Percentiles rank a stretch among this genome's conserved stretches.
Evolutionary conservation across 2,888 invertebrate genomes (phyloP).

Genomic region (Brassicogethes aeneus): DNA sequence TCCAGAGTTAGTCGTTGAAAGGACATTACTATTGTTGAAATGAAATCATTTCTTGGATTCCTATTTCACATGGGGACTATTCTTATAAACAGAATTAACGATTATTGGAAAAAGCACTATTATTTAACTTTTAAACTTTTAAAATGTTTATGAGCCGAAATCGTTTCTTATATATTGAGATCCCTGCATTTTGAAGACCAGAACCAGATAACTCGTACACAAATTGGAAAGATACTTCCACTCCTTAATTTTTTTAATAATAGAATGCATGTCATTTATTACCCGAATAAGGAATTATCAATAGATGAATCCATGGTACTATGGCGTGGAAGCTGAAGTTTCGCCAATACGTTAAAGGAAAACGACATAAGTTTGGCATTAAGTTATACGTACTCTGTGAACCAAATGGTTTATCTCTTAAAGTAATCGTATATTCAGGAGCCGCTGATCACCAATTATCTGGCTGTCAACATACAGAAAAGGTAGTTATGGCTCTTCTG

Average conservation of each 20-base stretch:
- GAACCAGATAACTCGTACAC: slow-evolving; percentile 18
- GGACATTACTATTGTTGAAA: slow-evolving; percentile 20
- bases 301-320: slow-evolving; percentile 20
- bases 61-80: slow-evolving; percentile 34
- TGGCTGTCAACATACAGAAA: background rate
- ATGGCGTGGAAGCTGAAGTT: slow-evolving; percentile 25
- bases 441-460: background rate
- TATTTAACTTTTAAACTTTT: slow-evolving; percentile 29
- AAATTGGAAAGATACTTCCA: slow-evolving; percentile 26
- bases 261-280: slow-evolving; percentile 14
- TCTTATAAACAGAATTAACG: slow-evolving; percentile 24
- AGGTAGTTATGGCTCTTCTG: background rate
- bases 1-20: slow-evolving; percentile 24
- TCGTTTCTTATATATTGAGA: slow-evolving; percentile 30
- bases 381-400: slow-evolving; percentile 30
- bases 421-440: background rate
- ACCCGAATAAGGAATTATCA: slow-evolving; percentile 16
- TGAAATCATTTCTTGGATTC: slow-evolving; percentile 32
- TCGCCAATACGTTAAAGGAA: slow-evolving; percentile 30
- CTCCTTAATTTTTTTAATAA: slow-evolving; percentile 31
- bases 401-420: slow-evolving; percentile 23
- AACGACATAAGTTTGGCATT: slow-evolving; percentile 31
- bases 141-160: slow-evolving; percentile 28
- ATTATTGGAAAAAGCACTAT: slow-evolving; percentile 33
- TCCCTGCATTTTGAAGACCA: slow-evolving; percentile 27